Base-by-base conservation (phyloP, 1,140 invertebrate species). In the Papilio xuthus region DNA sequence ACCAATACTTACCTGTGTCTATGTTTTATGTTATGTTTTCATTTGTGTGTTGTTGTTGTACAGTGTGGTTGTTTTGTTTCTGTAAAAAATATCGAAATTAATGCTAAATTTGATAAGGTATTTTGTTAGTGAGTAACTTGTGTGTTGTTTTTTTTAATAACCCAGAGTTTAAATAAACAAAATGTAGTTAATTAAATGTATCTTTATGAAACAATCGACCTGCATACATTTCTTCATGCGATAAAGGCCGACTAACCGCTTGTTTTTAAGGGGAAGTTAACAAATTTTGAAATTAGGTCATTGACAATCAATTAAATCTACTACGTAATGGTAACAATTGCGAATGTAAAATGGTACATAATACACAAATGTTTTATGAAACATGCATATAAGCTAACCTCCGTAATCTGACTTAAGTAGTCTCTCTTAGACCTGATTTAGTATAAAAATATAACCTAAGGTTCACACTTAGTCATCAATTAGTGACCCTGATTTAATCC, bases 191-290 rank as follows among this genome's bases (percentile, higher is more conserved):
- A 72, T 72, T 44, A 72, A 72, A 44, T 20, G 44, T 72, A 72
- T 72, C 41, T 72, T 72, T 72, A 47, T 42, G n/a, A 26, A 72
- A 72, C 37, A 41, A 44, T 72, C 70, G 70, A 72, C 41, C 70
- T 44, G 41, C 67, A 67, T 28, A 76, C 53, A 80, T 85, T 85
- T 85, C 81, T 79, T 84, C 78, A 83, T 63, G 74, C 41, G 69
- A 44, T 28, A 69, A 28, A 82, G 80, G 81, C 67, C 80, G 56
- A 44, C 76, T 74, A 26, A 78, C 75, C 18, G 73, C 71, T 76
- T 72, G 82, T 80, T 85, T 84, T 84, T 83, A 83, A 82, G 78
- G 83, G 84, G 84, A 84, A 83, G 81, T 86, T 86, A 81, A 83
- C 79, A 76, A 78, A 84, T 79, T 75, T 70, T 80, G 67, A 81